Base-by-base conservation (phyloP, 2,797 vertebrate genomes). In the Takifugu ocellatus region DNA sequence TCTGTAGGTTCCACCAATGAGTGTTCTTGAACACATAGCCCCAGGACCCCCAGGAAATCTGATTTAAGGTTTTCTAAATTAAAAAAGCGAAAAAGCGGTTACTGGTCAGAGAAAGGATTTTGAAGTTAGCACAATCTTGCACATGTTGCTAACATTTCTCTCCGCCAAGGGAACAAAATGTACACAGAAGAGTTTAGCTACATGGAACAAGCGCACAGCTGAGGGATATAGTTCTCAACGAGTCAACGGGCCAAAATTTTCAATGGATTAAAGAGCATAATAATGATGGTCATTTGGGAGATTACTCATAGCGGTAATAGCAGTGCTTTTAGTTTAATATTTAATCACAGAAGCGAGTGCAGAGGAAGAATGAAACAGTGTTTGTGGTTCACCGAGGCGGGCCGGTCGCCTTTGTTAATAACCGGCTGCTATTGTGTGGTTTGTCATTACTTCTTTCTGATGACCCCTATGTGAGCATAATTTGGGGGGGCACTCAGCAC, bases 361-460 rank as follows among this genome's bases (percentile, higher is more conserved):
- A 54, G 44, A 51, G n/a, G 61, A n/a, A 44, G 39, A 49, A 39
- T 56, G 55, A 50, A 56, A 53, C 7, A 25, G 61, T 39, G 51
- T 51, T 48, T 48, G 47, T 5, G 52, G 70, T 61, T 68, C 61
- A 70, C 68, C 63, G 36, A 54, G 59, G 14, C 21, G 61, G 56
- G 68, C 45, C 61, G 47, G 31, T 10, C n/a, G 48, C 47, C 50
- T 56, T 43, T 52, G 62, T 51, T 54, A 58, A 56, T 58, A 58
- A 27, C 33, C 16, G 25, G 46, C 24, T 54, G 63, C 65, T 62
- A 9, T 51, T 49, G 56, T 51, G 62, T 8, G 7, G 58, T 59
- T 70, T 63, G 61, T 72, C 66, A 83, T 76, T 59, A 71, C 26
- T 1, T 44, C 5, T 33, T 68, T 61, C 44, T 25, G 59, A 69